Base-by-base conservation (phyloP, 2,888 invertebrate species). In the Aspidapion aeneum region DNA sequence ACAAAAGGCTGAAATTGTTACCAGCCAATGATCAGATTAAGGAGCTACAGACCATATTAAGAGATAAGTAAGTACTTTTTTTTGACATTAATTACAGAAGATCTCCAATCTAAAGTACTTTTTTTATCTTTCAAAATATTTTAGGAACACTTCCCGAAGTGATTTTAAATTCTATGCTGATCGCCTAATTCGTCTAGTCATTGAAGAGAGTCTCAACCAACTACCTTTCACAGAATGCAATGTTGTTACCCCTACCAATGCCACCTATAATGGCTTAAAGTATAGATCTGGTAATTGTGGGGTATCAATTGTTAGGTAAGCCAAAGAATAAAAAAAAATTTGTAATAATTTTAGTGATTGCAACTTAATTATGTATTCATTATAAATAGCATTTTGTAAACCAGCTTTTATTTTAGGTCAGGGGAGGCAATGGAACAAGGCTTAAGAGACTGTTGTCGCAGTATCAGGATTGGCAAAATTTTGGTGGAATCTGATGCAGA, bases 121-220 rank as follows among this genome's bases (percentile, higher is more conserved):
- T n/a, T n/a, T n/a, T n/a, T n/a, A n/a, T n/a, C n/a, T n/a, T n/a
- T n/a, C n/a, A n/a, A n/a, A n/a, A 57, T 57, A 72, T 75, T 85
- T 80, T 69, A 98, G 98, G 79, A 93, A 91, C 72, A 98, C 97
- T 20, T 84, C 90, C 1, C 85, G 96, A 71, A 95, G 93, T 82
- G 98, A 99, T 80, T 99, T 99, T 79, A 97, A 98, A 78, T 99
- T 99, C 81, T 98, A 95, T 80, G 98, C 98, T 0, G 99, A 99
- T 80, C 89, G 99, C 68, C 82, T 99, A 79, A 99, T 99, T 75
- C 89, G 99, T 1, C 83, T 99, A 49, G 97, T 99, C 0, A 97
- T 99, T 66, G 99, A 99, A 78, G 98, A 98, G 79, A 98, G 98
- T 68, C 83, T 99, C 21, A 99, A 99, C 81, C 96, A 96, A 77